These are phyloP conservation scores for Thripadectes ignobilis DNA, from an alignment of 2,797 vertebrate species.

Conservation along the genomic window DNA sequence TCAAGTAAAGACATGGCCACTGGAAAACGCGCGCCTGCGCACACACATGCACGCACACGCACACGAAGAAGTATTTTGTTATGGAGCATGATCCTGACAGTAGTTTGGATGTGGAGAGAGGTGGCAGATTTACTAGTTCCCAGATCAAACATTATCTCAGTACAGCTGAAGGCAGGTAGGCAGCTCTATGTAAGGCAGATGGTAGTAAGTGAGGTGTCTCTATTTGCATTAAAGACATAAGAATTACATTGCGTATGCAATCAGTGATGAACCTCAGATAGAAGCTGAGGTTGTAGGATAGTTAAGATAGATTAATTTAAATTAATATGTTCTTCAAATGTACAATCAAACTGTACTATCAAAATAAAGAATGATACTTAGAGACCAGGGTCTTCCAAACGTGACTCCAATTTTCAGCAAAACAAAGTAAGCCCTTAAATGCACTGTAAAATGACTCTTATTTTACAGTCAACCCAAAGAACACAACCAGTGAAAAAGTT, in stretches of 20 bases:
- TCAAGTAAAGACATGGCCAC: not conserved
- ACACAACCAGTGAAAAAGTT: not conserved
- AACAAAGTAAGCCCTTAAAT: not conserved
- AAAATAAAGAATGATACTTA: not conserved
- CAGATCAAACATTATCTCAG: not conserved
- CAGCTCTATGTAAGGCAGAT: not conserved
- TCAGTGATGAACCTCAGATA: not conserved
- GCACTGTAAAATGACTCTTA: not conserved
- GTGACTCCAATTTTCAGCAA: not conserved
- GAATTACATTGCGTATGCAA: not conserved
- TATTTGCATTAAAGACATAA: not conserved
- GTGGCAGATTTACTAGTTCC: not conserved
- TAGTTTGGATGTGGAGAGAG: not conserved
- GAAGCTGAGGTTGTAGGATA: not conserved
- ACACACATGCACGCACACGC: not conserved
- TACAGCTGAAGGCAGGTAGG: not conserved
- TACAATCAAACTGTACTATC: not conserved
- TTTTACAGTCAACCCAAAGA: not conserved
- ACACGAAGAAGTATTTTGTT: not conserved
- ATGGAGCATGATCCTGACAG: not conserved
- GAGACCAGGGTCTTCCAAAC: not conserved
- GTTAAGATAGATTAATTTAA: not conserved
- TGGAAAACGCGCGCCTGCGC: not conserved
- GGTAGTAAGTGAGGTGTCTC: not conserved
- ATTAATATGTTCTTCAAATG: not conserved